Evolutionary conservation across 2,888 invertebrate genomes (phyloP).

Genomic region (Xanthia togata): DNA sequence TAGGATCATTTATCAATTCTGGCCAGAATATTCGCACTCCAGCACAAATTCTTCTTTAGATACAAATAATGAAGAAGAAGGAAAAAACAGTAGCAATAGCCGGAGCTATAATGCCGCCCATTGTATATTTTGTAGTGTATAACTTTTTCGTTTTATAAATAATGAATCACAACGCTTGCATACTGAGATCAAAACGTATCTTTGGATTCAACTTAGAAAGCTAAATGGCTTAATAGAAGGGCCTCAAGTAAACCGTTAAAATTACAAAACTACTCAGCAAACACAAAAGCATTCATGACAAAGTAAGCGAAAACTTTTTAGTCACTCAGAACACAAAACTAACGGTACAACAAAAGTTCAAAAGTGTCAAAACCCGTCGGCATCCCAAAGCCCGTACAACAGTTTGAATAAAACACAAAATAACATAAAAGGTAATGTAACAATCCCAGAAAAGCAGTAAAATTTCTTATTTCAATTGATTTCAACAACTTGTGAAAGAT

Average conservation of each 20-base stretch:
- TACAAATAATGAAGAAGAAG: background rate
- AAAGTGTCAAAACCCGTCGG: constrained; percentile 37
- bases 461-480: constrained; percentile 54
- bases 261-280: background rate
- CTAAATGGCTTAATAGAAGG: background rate
- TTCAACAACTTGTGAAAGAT: constrained; percentile 34
- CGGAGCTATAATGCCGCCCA: no score
- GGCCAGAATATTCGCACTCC: background rate
- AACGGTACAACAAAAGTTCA: constrained; percentile 18
- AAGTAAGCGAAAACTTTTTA: background rate
- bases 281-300: constrained; percentile 1
- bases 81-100: no score
- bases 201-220: background rate
- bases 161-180: no score
- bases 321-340: background rate
- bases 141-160: no score
- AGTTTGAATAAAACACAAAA: constrained; percentile 28
- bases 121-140: no score
- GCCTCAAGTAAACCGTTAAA: background rate
- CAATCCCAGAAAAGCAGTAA: constrained; percentile 31
- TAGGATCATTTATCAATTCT: no score
- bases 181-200: background rate
- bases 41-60: background rate
- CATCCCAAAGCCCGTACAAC: constrained; percentile 3
- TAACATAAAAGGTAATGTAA: constrained; percentile 31